Conservation (phyloP, 1,140 invertebrate genomes). For the Zaprionus taronus region DNA sequence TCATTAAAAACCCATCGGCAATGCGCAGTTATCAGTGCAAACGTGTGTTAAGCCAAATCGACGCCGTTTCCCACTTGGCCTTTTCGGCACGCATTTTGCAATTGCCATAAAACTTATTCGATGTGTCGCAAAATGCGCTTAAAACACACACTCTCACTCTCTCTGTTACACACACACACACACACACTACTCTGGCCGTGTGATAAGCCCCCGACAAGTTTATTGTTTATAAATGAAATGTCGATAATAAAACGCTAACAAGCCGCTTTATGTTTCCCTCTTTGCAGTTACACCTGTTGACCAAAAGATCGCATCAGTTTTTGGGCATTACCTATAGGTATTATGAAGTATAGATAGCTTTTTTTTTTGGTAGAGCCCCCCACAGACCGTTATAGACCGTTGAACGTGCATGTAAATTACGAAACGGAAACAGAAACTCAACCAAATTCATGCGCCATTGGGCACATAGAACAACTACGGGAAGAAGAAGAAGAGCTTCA, state of each 20-base stretch:
- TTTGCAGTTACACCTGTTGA: constrained; percentile 16
- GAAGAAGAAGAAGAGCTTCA: neutral
- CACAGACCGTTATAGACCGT: constrained; percentile 3
- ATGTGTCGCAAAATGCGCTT: constrained; percentile 60
- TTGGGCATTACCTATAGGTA: neutral
- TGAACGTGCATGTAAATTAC: constrained; percentile 12
- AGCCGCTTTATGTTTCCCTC: constrained; percentile 26
- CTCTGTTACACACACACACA: neutral
- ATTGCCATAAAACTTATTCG: constrained; percentile 71
- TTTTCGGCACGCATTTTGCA: constrained; percentile 77
- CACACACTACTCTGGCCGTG: neutral
- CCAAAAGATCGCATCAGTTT: neutral
- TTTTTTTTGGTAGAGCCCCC: neutral
- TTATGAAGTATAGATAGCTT: neutral
- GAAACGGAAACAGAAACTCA: constrained; percentile 34
- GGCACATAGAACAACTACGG: neutral
- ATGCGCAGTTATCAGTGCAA: constrained; percentile 34
- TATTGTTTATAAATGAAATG: constrained; percentile 35
- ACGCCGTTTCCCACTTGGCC: constrained; percentile 30
- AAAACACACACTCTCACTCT: constrained; percentile 43
- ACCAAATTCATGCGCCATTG: constrained; percentile 22
- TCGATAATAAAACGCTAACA: constrained; percentile 35
- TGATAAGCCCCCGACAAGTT: constrained; percentile 43
- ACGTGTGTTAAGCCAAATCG: constrained; percentile 50
- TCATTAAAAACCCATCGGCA: constrained; percentile 45